A percentile compares a stretch with the other conserved stretches of the same genome.
These are phyloP conservation scores for Poeciliopsis gracilis DNA, from an alignment of 2,797 vertebrate genomes.

Conservation along the genomic window DNA sequence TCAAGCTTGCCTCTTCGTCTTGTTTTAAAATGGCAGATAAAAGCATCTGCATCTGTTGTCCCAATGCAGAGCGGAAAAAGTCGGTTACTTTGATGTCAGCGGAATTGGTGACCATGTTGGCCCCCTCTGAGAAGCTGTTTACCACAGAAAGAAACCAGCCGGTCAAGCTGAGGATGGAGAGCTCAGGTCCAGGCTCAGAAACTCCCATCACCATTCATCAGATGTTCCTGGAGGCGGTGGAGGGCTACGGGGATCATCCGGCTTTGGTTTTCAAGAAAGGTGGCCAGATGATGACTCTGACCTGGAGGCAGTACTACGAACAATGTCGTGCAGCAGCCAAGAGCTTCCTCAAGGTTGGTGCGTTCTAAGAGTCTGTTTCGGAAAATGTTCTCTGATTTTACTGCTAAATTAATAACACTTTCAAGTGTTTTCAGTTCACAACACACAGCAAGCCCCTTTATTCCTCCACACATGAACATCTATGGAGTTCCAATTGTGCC, in stretches of 20 bases:
- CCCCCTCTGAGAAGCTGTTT: constrained; percentile 76
- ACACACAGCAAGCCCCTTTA: background rate
- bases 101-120: constrained; percentile 29
- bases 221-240: constrained; percentile 77
- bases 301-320: constrained; percentile 78
- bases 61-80: constrained; percentile 39
- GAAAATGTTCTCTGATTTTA: background rate
- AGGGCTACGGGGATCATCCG: constrained; percentile 56
- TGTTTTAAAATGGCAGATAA: constrained; percentile 50
- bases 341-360: constrained; percentile 83
- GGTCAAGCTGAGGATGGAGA: constrained; percentile 78
- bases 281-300: constrained; percentile 67
- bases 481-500: background rate
- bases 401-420: background rate
- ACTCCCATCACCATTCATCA: constrained; percentile 79
- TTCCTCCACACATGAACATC: background rate
- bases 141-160: constrained; percentile 59
- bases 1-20: background rate
- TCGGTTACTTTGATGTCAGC: constrained; percentile 23
- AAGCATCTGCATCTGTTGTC: constrained; percentile 52
- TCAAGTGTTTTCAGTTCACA: background rate
- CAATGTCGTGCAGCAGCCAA: constrained; percentile 81
- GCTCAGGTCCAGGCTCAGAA: constrained; percentile 64
- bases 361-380: background rate
- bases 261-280: constrained; percentile 74